Evolutionary conservation across 2,888 invertebrate species (phyloP).

Genomic region (Lepeophtheirus nordmannii): DNA sequence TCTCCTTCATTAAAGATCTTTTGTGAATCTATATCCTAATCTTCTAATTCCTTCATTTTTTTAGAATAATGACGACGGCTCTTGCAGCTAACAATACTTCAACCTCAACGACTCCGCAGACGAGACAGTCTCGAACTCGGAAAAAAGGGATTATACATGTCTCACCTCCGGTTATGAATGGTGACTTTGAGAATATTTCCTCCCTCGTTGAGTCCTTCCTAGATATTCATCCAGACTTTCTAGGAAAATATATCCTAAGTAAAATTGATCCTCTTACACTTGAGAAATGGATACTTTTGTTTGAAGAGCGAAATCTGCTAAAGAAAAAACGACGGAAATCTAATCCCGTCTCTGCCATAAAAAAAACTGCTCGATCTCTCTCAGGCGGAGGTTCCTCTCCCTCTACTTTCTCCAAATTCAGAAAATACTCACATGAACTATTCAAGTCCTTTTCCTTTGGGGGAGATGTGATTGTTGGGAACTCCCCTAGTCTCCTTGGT

Average conservation of each 20-base stretch:
- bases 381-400: neutral
- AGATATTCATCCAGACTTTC: slow-evolving; percentile 22
- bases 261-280: slow-evolving; percentile 8
- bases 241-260: slow-evolving; percentile 15
- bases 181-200: neutral
- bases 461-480: neutral
- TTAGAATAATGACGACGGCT: neutral
- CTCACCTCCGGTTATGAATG: neutral
- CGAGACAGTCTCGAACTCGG: neutral
- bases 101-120: neutral
- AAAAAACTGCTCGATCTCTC: slow-evolving; percentile 1
- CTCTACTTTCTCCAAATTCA: neutral
- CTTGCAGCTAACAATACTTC: neutral
- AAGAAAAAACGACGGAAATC: neutral
- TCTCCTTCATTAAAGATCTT: neutral
- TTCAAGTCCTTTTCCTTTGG: neutral
- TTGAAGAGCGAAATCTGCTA: neutral
- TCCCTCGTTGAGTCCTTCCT: slow-evolving; percentile 20
- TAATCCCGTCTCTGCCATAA: neutral
- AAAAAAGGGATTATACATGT: neutral
- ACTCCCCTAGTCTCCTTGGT: neutral
- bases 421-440: neutral
- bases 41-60: neutral
- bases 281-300: slow-evolving; percentile 19
- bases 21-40: neutral